Percentiles rank a stretch among this genome's conserved stretches.
phyloP scores from a whole-genome alignment of 2,113 vertebrate genomes.

The Tapirus terrestris region DNA sequence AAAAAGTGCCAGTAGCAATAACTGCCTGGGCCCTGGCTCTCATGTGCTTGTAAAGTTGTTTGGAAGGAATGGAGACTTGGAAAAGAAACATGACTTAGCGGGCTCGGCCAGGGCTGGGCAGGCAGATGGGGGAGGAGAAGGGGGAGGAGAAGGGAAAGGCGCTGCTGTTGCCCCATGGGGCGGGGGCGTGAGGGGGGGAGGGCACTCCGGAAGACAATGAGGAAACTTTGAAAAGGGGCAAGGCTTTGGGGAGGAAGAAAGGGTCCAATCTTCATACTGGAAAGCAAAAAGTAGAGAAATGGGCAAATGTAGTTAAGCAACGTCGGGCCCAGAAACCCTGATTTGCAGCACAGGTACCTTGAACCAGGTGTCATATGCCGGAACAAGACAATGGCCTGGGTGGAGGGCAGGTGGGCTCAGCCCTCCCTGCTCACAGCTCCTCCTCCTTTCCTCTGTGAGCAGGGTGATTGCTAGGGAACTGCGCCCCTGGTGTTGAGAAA shows the following conservation, averaged over 20 bases:
- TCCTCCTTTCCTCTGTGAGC: not conserved
- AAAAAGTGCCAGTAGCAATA: slow-evolving; percentile 8
- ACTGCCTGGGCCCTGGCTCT: slow-evolving; percentile 41
- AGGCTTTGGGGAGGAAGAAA: not conserved
- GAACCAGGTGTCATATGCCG: not conserved
- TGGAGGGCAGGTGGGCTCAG: not conserved
- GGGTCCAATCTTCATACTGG: fast-evolving
- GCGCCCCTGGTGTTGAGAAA: not conserved
- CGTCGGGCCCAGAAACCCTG: not conserved
- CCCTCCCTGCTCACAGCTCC: not conserved
- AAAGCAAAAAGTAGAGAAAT: slow-evolving; percentile 1
- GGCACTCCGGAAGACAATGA: not conserved
- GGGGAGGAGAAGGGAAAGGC: not conserved
- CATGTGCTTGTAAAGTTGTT: slow-evolving; percentile 49
- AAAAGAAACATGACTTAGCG: slow-evolving; percentile 3
- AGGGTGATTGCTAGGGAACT: not conserved
- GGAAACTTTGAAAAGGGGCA: not conserved
- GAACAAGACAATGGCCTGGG: not conserved
- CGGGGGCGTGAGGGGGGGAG: not conserved
- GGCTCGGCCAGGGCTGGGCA: not conserved
- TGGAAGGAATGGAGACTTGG: slow-evolving; percentile 59
- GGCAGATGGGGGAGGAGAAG: not conserved
- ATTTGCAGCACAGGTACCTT: not conserved
- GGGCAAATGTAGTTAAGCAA: not conserved
- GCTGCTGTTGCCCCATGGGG: fast-evolving